A percentile compares a stretch with the other conserved stretches of the same genome.
Evolutionary conservation across 1,140 invertebrate genomes (phyloP).

Genomic region (Trichomalopsis sarcophagae): DNA sequence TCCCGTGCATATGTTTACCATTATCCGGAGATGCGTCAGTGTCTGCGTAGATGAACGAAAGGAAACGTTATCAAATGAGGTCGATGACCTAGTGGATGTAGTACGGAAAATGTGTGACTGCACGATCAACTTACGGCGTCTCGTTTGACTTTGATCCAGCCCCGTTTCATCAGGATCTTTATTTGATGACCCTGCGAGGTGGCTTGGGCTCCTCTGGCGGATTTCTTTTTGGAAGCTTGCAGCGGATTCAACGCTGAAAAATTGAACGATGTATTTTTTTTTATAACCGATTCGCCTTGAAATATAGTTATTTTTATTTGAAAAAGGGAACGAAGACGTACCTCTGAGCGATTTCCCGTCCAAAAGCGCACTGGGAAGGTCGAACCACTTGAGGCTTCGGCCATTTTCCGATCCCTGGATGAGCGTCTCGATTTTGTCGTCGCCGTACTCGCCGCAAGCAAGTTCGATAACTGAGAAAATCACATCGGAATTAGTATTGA

Average conservation of each 20-base stretch:
- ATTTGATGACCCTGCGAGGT: conserved; percentile 83
- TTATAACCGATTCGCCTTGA: neutral
- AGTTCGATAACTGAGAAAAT: conserved; percentile 86
- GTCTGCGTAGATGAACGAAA: conserved; percentile 78
- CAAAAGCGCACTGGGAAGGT: conserved; percentile 75
- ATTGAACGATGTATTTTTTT: conserved; percentile 11
- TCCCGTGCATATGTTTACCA: conserved; percentile 83
- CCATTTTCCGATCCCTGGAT: conserved; percentile 85
- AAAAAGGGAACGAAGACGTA: conserved; percentile 53
- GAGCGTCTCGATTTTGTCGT: conserved; percentile 84
- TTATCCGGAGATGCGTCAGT: conserved; percentile 88
- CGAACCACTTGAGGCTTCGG: conserved; percentile 80
- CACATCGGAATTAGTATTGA: neutral
- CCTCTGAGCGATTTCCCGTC: conserved; percentile 77
- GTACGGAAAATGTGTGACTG: neutral
- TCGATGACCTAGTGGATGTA: neutral
- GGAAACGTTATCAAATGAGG: neutral
- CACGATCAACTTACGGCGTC: conserved; percentile 77
- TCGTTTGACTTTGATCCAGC: conserved; percentile 83
- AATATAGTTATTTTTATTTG: neutral
- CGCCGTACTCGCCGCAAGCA: conserved; percentile 91
- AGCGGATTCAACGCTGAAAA: conserved; percentile 57
- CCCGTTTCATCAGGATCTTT: conserved; percentile 81
- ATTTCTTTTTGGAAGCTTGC: conserved; percentile 15
- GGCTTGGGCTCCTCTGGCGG: conserved; percentile 76